Evolutionary conservation across 2,888 invertebrate species (phyloP).

Genomic region (Lithophane ornitopus): DNA sequence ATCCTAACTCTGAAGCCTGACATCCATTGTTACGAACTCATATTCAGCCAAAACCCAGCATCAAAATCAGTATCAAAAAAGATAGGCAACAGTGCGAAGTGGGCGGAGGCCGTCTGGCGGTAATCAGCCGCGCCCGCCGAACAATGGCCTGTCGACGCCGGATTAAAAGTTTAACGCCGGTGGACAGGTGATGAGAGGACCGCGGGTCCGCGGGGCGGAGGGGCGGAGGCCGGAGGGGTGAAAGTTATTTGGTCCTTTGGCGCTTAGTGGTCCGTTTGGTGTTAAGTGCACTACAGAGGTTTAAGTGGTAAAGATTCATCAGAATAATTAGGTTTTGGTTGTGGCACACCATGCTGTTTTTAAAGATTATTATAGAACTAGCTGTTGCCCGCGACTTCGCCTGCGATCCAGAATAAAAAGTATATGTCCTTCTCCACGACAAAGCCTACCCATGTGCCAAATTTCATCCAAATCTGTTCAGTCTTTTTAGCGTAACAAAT

Average conservation of each 20-base stretch:
- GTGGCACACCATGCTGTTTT: neutral
- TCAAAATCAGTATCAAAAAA: constrained; percentile 52
- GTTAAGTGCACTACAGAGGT: neutral
- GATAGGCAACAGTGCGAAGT: constrained; percentile 55
- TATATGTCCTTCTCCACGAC: too few species aligned
- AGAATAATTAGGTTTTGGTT: neutral
- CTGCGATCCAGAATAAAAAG: too few species aligned
- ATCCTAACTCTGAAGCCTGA: constrained; percentile 20
- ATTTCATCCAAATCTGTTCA: too few species aligned
- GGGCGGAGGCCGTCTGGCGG: constrained; percentile 69
- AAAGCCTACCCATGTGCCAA: too few species aligned
- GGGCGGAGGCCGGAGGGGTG: neutral
- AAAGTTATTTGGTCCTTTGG: constrained; percentile 7
- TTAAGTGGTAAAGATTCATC: neutral
- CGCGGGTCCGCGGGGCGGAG: constrained; percentile 16
- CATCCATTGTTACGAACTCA: constrained; percentile 38
- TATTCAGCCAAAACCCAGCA: constrained; percentile 22
- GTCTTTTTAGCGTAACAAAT: too few species aligned
- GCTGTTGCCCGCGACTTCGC: too few species aligned
- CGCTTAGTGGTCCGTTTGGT: neutral
- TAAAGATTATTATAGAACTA: neutral
- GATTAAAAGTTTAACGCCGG: constrained; percentile 82
- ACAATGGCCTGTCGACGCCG: constrained; percentile 83
- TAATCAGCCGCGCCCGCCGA: constrained; percentile 81
- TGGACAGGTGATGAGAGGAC: constrained; percentile 65